Base-by-base conservation (phyloP, 2,888 invertebrate genomes). In the Heliconius sara region DNA sequence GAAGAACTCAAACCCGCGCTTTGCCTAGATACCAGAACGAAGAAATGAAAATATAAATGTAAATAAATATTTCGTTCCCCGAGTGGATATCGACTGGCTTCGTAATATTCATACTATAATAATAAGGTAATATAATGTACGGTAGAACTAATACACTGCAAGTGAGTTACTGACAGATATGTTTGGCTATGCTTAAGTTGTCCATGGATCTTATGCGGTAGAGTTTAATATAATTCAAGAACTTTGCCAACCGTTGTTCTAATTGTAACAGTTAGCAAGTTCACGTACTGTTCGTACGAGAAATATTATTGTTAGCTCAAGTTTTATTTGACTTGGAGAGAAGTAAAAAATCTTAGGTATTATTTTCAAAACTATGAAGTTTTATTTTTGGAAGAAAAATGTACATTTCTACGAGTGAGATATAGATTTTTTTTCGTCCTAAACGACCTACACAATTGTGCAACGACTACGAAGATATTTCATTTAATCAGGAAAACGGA, bases 221-320 rank as follows among this genome's bases (percentile, higher is more conserved):
- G 13, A 22, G n/a, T 57, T 57, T 57, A 52, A 73, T 60, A 60
- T n/a, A 73, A 34, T 60, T 73, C 57, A 60, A 73, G 34, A 57
- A 73, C 57, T 73, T 73, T 60, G 16, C 57, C n/a, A 39, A 73
- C n/a, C n/a, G 73, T 7, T n/a, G 73, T 13, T 73, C n/a, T 60
- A 34, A 60, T 60, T 60, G 57, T 73, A n/a, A 57, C 16, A 57
- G 39, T 47, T 47, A 43, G 68, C 43, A 43, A 47, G 47, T 70
- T 70, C 43, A 27, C 47, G 16, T 68, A 67, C 34, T 13, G n/a
- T 39, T 39, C 39, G n/a, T 68, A 68, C n/a, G 68, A 6, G 68
- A 68, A 39, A 68, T 67, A n/a, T 60, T 60, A 60, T 60, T 10
- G n/a, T 60, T 3, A 60, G 10, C 7, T 22, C 22, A 6, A 52